Base-by-base conservation (phyloP, 2,888 invertebrate species). In the Aphidius colemani region DNA sequence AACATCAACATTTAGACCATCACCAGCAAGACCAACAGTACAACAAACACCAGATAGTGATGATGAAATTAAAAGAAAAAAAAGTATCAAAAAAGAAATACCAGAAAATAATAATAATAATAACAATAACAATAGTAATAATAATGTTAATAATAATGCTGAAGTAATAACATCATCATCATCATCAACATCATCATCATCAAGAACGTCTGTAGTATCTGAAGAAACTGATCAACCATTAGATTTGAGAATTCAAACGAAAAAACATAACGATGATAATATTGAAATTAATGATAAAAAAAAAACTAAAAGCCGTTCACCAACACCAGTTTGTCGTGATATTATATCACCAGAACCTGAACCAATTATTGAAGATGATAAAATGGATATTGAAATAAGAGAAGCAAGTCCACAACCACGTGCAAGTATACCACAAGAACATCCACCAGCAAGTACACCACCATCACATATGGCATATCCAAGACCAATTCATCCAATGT, bases 401-500 rank as follows among this genome's bases (percentile, higher is more conserved):
- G 66, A 64, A 44, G 48, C 64, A 7, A 66, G 66, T 68, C 61
- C 73, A 0, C 64, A 64, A 4, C 41, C 72, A n/a, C 67, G 72
- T 11, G 69, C 69, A 1, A 72, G 67, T 7, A 7, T 69, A 1
- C 48, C 73, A 0, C 57, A 70, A 7, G 74, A 76, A 30, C 67
- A 65, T 53, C 71, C 70, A 11, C 71, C 72, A 6, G 67, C 72
- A 10, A 74, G 69, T 7, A 75, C 80, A 2, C 86, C 88, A 1
- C 86, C 88, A 0, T 30, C 30, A 30, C 81, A 83, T 61, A 88
- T 93, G 84, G 90, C 90, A 0, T 95, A 93, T 74, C 95, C 95
- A 0, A 86, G 91, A 78, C 92, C 94, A 0, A 89, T 94, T 65
- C 93, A 94, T 75, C 93, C 94, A 0, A 87, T 90, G 82, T 84